Conservation (phyloP, 2,113 vertebrate genomes). For the Megaleporinus macrocephalus region DNA sequence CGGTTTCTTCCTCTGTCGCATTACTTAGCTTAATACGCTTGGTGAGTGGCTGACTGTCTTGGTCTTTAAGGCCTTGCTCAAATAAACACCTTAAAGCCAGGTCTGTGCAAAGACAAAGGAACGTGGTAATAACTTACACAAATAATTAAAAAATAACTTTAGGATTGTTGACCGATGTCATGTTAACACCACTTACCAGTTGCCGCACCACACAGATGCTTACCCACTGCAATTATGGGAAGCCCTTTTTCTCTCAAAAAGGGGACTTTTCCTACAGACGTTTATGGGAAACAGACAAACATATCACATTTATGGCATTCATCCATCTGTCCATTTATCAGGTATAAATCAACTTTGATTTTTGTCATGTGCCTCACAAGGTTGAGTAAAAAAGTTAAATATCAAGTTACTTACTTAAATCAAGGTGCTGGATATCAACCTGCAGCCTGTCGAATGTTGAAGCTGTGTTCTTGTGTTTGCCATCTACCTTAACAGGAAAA, state of each 20-base stretch:
- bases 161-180: background rate
- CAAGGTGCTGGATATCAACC: conserved; percentile 95
- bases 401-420: conserved; percentile 82
- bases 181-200: conserved; percentile 81
- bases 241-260: conserved; percentile 78
- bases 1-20: conserved; percentile 16
- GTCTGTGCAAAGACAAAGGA: conserved; percentile 73
- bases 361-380: too few species aligned
- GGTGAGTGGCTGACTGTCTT: conserved; percentile 70
- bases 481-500: conserved; percentile 84
- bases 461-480: conserved; percentile 84
- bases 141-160: background rate
- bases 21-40: conserved; percentile 78
- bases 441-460: conserved; percentile 90
- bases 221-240: conserved; percentile 90
- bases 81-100: conserved; percentile 91
- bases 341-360: background rate
- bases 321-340: background rate
- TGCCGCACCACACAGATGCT: conserved; percentile 94
- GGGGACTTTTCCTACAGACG: conserved; percentile 83
- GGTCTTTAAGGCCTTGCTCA: conserved; percentile 61
- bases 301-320: background rate
- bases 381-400: background rate
- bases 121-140: too few species aligned
- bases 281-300: background rate